Evolutionary conservation across 2,888 invertebrate species (phyloP).

Genomic region (Eupelmus urozonus): DNA sequence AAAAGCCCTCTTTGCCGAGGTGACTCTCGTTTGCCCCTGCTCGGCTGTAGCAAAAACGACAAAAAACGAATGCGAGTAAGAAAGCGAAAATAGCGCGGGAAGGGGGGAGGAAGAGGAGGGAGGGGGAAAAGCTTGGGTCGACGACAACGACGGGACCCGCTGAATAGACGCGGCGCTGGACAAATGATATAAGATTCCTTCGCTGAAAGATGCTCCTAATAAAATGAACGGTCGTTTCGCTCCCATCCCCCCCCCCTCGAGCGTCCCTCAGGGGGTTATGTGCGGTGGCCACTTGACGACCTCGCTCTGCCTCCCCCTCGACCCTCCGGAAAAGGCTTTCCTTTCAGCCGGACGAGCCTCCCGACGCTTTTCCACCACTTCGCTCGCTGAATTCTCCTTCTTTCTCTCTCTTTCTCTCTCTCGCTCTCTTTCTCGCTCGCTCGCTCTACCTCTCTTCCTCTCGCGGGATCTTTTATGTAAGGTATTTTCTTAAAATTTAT

Average conservation of each 20-base stretch:
- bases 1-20: too few species aligned
- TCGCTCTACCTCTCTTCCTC: constrained; percentile 9
- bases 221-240: constrained; percentile 70
- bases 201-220: constrained; percentile 73
- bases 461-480: constrained; percentile 51
- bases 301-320: constrained; percentile 31
- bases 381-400: too few species aligned
- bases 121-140: too few species aligned
- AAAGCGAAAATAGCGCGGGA: too few species aligned
- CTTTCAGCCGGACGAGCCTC: constrained; percentile 43
- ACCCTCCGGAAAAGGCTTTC: constrained; percentile 36
- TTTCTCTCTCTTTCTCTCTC: constrained; percentile 11
- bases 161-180: constrained; percentile 68
- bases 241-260: constrained; percentile 56
- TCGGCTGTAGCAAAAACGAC: too few species aligned
- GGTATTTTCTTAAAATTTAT: constrained; percentile 59
- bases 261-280: constrained; percentile 15
- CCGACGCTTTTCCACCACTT: constrained; percentile 34
- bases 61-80: too few species aligned
- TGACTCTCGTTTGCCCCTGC: too few species aligned
- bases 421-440: constrained; percentile 15
- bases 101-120: too few species aligned
- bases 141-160: constrained; percentile 34
- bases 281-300: constrained; percentile 52
- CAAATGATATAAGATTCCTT: constrained; percentile 72